phyloP scores from a whole-genome alignment of 1,140 invertebrate genomes.

The Cotesia typhae region DNA sequence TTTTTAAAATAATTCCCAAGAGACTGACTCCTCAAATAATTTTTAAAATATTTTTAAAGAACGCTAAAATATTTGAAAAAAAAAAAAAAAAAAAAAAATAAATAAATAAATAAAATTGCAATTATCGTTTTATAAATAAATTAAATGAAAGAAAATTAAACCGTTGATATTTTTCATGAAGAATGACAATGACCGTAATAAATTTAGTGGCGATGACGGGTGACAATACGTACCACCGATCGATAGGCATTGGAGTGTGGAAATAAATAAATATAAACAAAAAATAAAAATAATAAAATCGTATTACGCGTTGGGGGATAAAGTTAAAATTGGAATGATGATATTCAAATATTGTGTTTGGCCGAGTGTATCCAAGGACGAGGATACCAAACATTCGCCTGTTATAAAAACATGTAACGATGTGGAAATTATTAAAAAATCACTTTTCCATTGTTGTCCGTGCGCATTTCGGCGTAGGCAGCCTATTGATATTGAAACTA shows the following conservation, averaged over 20 bases:
- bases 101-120: neutral
- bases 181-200: neutral
- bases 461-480: slow-evolving; percentile 58
- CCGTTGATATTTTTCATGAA: neutral
- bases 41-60: too few species aligned
- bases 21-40: too few species aligned
- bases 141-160: too few species aligned
- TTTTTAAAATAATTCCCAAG: too few species aligned
- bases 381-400: slow-evolving; percentile 37
- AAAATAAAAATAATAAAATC: neutral
- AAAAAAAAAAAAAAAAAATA: slow-evolving; percentile 6
- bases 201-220: neutral
- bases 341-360: slow-evolving; percentile 58
- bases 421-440: slow-evolving; percentile 40
- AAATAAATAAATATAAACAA: neutral
- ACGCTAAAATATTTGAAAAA: neutral
- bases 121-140: too few species aligned
- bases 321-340: slow-evolving; percentile 44
- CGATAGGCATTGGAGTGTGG: slow-evolving; percentile 1
- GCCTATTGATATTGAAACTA: slow-evolving; percentile 49
- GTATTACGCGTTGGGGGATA: neutral
- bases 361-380: slow-evolving; percentile 49
- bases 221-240: neutral
- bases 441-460: slow-evolving; percentile 59
- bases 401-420: slow-evolving; percentile 26